Percentiles rank a stretch among this genome's conserved stretches.
Evolutionary conservation across 2,113 vertebrate genomes (phyloP).

Genomic region (Glaucomys volans): DNA sequence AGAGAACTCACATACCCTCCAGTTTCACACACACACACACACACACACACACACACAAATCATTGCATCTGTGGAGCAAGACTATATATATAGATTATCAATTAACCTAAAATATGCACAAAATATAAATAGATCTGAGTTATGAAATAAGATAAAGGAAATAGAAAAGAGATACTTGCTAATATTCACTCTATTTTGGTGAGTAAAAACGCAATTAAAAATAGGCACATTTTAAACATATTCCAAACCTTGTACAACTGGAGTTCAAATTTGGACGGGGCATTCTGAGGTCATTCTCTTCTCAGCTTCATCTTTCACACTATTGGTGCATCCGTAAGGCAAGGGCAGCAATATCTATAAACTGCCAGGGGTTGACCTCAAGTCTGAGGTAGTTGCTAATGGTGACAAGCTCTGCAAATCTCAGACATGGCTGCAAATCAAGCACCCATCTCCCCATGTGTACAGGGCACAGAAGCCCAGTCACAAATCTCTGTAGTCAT

Average conservation of each 20-base stretch:
- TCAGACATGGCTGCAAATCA: constrained; percentile 57
- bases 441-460: neutral
- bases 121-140: neutral
- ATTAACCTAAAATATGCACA: neutral
- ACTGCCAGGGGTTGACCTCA: constrained; percentile 12
- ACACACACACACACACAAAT: neutral
- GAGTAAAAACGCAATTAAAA: neutral
- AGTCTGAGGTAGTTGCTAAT: constrained; percentile 32
- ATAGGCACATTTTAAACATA: neutral
- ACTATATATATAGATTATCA: neutral
- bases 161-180: neutral
- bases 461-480: neutral
- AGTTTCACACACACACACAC: neutral
- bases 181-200: neutral
- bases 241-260: neutral
- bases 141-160: neutral
- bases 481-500: constrained; percentile 60
- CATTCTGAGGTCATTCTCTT: neutral
- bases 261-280: neutral
- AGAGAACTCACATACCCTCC: neutral
- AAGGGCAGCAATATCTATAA: neutral
- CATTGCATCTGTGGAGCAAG: neutral
- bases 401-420: constrained; percentile 55
- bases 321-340: neutral
- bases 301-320: neutral